Conservation (phyloP, 1,140 invertebrate genomes). For the Grapholita molesta region DNA sequence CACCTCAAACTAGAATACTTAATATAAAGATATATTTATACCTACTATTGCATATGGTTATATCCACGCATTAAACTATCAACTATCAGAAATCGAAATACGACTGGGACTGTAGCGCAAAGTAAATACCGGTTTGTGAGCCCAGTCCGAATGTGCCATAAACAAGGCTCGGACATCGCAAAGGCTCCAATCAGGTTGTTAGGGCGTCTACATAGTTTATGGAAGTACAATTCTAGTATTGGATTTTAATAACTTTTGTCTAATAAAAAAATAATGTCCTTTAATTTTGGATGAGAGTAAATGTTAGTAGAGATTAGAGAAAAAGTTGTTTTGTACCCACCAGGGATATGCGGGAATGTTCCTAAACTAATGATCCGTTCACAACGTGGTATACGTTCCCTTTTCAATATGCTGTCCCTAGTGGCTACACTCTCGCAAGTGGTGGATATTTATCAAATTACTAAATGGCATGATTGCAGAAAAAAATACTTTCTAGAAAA, state of each 20-base stretch:
- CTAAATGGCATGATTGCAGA: too few relatives aligned
- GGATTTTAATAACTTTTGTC: not conserved
- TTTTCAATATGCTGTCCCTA: too few relatives aligned
- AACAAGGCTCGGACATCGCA: conserved; percentile 25
- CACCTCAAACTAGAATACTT: not conserved
- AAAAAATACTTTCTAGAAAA: too few relatives aligned
- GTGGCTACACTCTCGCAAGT: too few relatives aligned
- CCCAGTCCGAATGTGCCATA: conserved; percentile 5
- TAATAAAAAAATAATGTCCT: not conserved
- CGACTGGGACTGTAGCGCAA: conserved; percentile 24
- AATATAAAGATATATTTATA: not conserved
- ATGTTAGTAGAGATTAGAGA: too few relatives aligned
- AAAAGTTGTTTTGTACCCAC: too few relatives aligned
- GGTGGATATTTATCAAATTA: too few relatives aligned
- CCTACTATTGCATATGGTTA: not conserved
- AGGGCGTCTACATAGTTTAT: not conserved
- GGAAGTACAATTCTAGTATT: not conserved
- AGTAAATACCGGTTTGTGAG: conserved; percentile 37
- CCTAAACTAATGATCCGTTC: too few relatives aligned
- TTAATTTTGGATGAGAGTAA: too few relatives aligned
- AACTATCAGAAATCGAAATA: conserved; percentile 1
- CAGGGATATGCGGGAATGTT: too few relatives aligned
- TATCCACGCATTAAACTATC: not conserved
- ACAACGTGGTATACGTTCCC: too few relatives aligned
- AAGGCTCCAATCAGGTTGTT: conserved; percentile 27